A percentile compares a stretch with the other conserved stretches of the same genome.
These are phyloP conservation scores for Oncorhynchus clarkii DNA, from an alignment of 2,113 vertebrate genomes.

Conservation along the genomic window DNA sequence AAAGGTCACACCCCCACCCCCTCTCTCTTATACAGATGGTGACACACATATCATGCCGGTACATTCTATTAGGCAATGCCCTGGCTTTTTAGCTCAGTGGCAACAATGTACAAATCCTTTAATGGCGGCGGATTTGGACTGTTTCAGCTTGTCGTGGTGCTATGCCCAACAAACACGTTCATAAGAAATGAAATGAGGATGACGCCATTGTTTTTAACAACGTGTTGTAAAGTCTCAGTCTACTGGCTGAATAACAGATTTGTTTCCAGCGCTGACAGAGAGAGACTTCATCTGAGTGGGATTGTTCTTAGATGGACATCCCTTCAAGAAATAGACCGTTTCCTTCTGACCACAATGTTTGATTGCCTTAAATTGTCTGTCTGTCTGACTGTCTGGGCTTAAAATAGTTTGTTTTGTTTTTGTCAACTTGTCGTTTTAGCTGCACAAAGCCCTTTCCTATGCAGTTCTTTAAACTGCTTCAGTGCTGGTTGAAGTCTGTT, in stretches of 20 bases:
- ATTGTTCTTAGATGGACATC: no score
- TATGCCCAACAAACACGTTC: neutral
- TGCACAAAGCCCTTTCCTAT: conserved; percentile 21
- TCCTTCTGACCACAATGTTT: no score
- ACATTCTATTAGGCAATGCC: neutral
- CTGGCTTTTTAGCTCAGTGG: neutral
- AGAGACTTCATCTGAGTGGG: no score
- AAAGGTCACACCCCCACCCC: neutral
- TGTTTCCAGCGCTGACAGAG: no score
- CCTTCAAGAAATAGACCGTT: no score
- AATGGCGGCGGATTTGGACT: conserved; percentile 8
- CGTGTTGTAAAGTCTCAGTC: neutral
- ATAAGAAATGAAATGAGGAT: neutral
- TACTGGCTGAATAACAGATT: neutral
- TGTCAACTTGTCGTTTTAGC: conserved; percentile 30
- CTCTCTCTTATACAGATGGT: conserved; percentile 4
- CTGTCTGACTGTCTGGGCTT: neutral
- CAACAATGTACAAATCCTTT: conserved; percentile 21
- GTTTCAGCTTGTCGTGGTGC: neutral
- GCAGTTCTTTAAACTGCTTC: conserved; percentile 22
- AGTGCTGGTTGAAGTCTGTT: conserved; percentile 33
- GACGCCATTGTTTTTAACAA: neutral
- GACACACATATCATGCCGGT: neutral
- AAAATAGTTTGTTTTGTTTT: conserved; percentile 4
- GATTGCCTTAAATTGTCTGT: no score